Conservation (phyloP, 2,797 vertebrate genomes). For the Ptychadena robeensis region DNA sequence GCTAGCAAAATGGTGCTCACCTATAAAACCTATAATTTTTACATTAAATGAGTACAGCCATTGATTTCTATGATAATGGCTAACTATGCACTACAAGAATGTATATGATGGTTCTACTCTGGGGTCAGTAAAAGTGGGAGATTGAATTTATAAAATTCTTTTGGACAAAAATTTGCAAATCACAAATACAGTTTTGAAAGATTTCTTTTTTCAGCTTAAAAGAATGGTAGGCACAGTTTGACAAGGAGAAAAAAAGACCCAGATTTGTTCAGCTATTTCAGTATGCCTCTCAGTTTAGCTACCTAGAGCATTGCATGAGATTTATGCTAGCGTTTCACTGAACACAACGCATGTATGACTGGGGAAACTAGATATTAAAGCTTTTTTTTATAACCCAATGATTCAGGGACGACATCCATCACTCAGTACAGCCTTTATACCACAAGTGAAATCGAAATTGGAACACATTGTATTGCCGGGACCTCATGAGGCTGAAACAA, state of each 20-base stretch:
- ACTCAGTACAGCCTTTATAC: conserved; percentile 37
- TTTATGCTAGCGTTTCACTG: conserved; percentile 56
- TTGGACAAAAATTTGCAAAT: too few species aligned
- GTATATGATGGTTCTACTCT: too few species aligned
- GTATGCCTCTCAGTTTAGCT: conserved; percentile 44
- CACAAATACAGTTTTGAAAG: neutral
- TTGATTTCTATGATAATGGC: too few species aligned
- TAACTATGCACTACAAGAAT: too few species aligned
- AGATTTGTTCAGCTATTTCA: conserved; percentile 8
- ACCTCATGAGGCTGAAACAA: conserved; percentile 49
- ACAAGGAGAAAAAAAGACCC: neutral
- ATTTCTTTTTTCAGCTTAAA: neutral
- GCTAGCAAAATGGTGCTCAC: too few species aligned
- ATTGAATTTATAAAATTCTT: too few species aligned
- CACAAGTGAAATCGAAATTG: conserved; percentile 46
- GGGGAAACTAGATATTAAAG: conserved; percentile 57
- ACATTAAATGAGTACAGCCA: too few species aligned
- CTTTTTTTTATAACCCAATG: conserved; percentile 60
- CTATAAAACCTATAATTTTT: too few species aligned
- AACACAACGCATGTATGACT: conserved; percentile 55
- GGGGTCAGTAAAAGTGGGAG: too few species aligned
- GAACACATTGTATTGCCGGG: conserved; percentile 44
- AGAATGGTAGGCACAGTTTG: neutral
- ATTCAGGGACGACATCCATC: conserved; percentile 58
- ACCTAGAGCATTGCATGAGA: conserved; percentile 40